Evolutionary conservation across 2,113 vertebrate genomes (phyloP).

Genomic region (Siphamia tubifer): DNA sequence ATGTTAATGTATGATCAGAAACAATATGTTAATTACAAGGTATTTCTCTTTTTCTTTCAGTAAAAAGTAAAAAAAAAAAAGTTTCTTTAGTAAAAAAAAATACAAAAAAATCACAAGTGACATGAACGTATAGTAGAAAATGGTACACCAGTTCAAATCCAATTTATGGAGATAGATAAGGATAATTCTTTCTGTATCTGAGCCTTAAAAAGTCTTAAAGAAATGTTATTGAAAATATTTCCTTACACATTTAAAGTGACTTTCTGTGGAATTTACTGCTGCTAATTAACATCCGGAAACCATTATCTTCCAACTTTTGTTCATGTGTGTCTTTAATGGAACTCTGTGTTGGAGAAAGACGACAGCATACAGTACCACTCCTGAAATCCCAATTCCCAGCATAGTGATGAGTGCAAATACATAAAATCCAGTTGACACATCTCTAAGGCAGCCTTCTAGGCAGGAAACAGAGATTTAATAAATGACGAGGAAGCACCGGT

Average conservation of each 20-base stretch:
- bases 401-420: constrained; percentile 54
- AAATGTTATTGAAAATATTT: constrained; percentile 32
- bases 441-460: background rate
- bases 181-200: background rate
- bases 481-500: constrained; percentile 26
- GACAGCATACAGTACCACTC: background rate
- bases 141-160: background rate
- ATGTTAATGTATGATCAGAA: too few relatives aligned
- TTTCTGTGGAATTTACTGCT: constrained; percentile 38
- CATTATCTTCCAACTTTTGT: constrained; percentile 4
- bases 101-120: too few relatives aligned
- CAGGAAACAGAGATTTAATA: constrained; percentile 46
- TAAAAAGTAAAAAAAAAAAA: too few relatives aligned
- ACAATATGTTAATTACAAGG: too few relatives aligned
- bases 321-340: background rate
- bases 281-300: constrained; percentile 20
- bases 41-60: too few relatives aligned
- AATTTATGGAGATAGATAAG: background rate
- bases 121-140: too few relatives aligned
- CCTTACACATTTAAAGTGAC: constrained; percentile 34
- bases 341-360: background rate
- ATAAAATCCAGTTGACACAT: constrained; percentile 49
- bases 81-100: too few relatives aligned
- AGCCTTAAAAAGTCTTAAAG: constrained; percentile 8
- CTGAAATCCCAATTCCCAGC: constrained; percentile 43